Base-by-base conservation (phyloP, 1,140 invertebrate species). In the Heliconius nattereri region DNA sequence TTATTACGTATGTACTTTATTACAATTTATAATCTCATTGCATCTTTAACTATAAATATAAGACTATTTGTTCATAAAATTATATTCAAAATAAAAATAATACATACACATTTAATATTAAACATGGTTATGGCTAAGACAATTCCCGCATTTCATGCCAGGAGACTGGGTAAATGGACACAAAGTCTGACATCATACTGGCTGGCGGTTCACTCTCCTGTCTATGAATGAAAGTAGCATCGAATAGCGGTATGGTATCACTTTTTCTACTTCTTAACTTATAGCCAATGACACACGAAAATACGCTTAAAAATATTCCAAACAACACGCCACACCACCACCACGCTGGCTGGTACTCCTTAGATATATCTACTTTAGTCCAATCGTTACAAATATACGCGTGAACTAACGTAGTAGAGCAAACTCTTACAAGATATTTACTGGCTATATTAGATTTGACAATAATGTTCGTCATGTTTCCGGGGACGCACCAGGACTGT, bases 351-450 rank as follows among this genome's bases (percentile, higher is more conserved):
- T 80, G 37, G 79, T 76, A 45, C 78, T 76, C 73, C 16, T 32
- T 35, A 19, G 70, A 19, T 29, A 80, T 73, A 7, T 75, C 74
- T 49, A 85, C 76, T 78, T 82, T 85, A 13, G 37, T 82, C 85
- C 85, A 86, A 8, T 88, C 89, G 74, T 84, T 87, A 81, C 92
- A 94, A 37, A 85, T 75, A 74, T 85, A 90, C 52, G 79, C 81
- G 81, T 37, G 87, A 89, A 49, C 86, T 87, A 94, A 83, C 37
- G 88, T 92, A 16, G 82, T 88, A 20, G 86, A 78, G 80, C 92
- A 94, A 37, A 94, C 72, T 81, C 87, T 86, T 9, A 93, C 81
- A 9, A 84, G 74, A 86, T 93, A 93, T 76, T 85, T 90, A 26
- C 83, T 76, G 7, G 85, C 83, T 75, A 78, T 72, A 60, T 86